Evolutionary conservation across 2,113 vertebrate genomes (phyloP).

Genomic region (Sarotherodon lohbergeri): DNA sequence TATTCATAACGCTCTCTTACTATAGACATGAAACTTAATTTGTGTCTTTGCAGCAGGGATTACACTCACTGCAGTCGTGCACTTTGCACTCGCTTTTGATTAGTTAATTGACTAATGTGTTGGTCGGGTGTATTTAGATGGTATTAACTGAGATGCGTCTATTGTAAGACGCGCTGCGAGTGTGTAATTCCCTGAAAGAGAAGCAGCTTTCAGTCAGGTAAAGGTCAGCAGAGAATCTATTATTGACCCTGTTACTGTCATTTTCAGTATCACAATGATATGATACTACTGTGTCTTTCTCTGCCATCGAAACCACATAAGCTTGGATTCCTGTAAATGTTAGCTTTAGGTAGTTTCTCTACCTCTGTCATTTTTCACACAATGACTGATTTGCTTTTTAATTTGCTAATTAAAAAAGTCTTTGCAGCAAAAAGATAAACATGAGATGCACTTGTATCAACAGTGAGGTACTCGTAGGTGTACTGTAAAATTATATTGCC

Average conservation of each 20-base stretch:
- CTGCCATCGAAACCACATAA: conserved; percentile 43
- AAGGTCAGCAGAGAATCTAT: conserved; percentile 31
- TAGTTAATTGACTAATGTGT: background rate
- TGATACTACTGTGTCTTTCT: conserved; percentile 54
- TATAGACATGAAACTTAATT: conserved; percentile 20
- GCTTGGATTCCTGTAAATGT: conserved; percentile 66
- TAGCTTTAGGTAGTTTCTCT: conserved; percentile 52
- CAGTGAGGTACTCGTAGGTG: background rate
- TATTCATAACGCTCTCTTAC: conserved; percentile 7
- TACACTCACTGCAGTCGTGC: background rate
- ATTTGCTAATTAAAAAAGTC: background rate
- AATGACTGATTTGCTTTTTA: conserved; percentile 20
- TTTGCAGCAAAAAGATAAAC: background rate
- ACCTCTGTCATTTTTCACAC: background rate
- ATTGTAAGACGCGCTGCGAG: background rate
- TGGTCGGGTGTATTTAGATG: background rate
- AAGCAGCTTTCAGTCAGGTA: background rate
- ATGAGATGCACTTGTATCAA: background rate
- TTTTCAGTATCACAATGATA: conserved; percentile 65
- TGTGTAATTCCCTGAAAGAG: background rate
- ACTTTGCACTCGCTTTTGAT: background rate
- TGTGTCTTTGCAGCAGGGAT: background rate
- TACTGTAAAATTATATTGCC: background rate
- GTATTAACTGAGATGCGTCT: background rate
- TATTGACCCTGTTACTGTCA: conserved; percentile 38